Evolutionary conservation across 2,113 vertebrate genomes (phyloP), one percentile per base, ranked within the genome.

Genomic region (Pholis gunnellus): DNA sequence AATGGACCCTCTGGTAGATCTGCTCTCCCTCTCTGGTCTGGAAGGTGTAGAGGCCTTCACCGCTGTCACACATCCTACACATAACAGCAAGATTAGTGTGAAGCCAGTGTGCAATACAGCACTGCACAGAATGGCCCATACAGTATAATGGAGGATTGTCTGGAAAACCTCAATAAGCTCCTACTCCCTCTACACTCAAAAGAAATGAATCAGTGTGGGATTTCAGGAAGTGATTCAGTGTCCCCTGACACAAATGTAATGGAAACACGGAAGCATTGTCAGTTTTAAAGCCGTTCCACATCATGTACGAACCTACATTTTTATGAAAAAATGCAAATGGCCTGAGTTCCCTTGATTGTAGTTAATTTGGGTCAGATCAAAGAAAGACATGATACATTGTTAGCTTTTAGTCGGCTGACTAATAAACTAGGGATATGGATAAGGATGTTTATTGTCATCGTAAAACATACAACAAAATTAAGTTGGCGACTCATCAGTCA

Each of bases 31-130:
- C 97, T 89, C 96, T 96, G 0, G 98, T 99, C 96, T 99, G 97
- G 91, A 99, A 99, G 67, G 98, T 99, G 94, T 98, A 99, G 60
- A 99, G 96, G 17, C 98, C 98, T 92, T 99, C 98, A 0, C 97
- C 97, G 0, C 97, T 97, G 0, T 99, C 97, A 1, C 98, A 99
- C 96, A 98, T 97, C 94, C 98, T 99, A 87, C 2, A 77, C 70
- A 87, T n/a, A 75, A 61, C 20, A 82, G 13, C 2, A 83, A 2
- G 13, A 34, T 54, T 75, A 42, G 22, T 1, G 9, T 81, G 10
- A 75, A 68, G 22, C 1, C 5, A 10, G 13, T 27, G 13, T 15
- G 9, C 6, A 10, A 31, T 54, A 56, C 54, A 73, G 22, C 48
- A 14, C 2, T 1, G 13, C 17, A 25, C 52, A 64, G 2, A 50